These are phyloP conservation scores for Euphonia xanthogaster DNA, from an alignment of 2,797 vertebrate species.

Conservation along the genomic window DNA sequence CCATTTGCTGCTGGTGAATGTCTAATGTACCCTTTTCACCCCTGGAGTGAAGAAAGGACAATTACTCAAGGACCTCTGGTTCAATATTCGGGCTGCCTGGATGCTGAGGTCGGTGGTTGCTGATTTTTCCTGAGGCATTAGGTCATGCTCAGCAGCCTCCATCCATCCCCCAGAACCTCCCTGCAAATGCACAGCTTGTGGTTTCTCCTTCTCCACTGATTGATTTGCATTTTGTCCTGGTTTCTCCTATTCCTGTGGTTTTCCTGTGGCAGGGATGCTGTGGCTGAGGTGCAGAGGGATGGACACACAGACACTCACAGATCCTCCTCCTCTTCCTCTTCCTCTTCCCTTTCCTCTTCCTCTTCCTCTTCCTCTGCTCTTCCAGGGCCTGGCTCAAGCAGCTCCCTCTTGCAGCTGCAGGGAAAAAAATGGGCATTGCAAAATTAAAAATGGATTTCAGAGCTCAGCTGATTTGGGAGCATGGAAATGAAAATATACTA, in stretches of 20 bases:
- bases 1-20: constrained; percentile 80
- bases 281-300: background rate
- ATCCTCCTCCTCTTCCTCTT: background rate
- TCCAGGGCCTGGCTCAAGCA: background rate
- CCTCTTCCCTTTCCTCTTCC: background rate
- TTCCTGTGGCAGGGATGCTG: background rate
- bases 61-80: constrained; percentile 72
- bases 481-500: background rate
- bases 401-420: background rate
- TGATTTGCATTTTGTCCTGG: constrained; percentile 50
- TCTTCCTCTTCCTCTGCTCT: background rate
- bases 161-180: constrained; percentile 63
- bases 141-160: constrained; percentile 72
- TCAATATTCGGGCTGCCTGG: constrained; percentile 77
- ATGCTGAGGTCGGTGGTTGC: constrained; percentile 46
- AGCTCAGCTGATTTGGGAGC: background rate
- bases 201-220: constrained; percentile 67
- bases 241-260: background rate
- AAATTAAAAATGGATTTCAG: background rate
- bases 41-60: constrained; percentile 57
- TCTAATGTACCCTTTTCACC: constrained; percentile 71
- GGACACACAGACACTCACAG: background rate
- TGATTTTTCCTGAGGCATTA: constrained; percentile 50
- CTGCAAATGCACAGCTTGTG: constrained; percentile 73
- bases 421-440: background rate